phyloP scores from a whole-genome alignment of 2,113 vertebrate species.

The Austrofundulus limnaeus region DNA sequence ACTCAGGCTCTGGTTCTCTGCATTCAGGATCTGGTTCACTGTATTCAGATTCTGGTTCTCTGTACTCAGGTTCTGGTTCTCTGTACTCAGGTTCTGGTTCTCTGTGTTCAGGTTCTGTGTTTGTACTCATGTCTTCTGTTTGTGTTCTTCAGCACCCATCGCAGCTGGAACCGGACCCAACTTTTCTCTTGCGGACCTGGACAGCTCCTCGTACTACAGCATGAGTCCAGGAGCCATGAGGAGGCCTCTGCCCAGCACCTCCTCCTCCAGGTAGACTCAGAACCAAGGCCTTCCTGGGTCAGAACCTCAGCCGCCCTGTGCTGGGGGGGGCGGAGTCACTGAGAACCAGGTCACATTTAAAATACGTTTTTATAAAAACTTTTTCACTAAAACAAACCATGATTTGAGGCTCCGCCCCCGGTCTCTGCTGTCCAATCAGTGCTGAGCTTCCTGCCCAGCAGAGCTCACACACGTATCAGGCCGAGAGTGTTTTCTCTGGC shows the following conservation, averaged over 20 bases:
- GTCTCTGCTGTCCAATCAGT: conserved; percentile 61
- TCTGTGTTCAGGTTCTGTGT: not conserved
- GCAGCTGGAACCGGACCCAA: conserved; percentile 97
- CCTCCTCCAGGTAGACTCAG: conserved; percentile 84
- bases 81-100: too few relatives aligned
- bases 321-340: too few relatives aligned
- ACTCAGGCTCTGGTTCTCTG: too few relatives aligned
- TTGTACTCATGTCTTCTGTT: not conserved
- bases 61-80: too few relatives aligned
- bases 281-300: too few relatives aligned
- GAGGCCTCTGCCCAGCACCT: conserved; percentile 95
- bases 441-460: conserved; percentile 62
- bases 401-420: conserved; percentile 48
- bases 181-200: conserved; percentile 97
- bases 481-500: conserved; percentile 21
- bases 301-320: too few relatives aligned
- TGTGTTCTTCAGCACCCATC: conserved; percentile 86
- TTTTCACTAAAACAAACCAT: too few relatives aligned
- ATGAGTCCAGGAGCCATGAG: conserved; percentile 99
- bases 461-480: conserved; percentile 7
- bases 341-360: too few relatives aligned
- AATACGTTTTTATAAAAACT: too few relatives aligned
- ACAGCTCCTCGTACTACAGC: conserved; percentile 99
- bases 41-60: too few relatives aligned
- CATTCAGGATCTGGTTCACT: too few relatives aligned